phyloP scores from a whole-genome alignment of 2,113 vertebrate species.

The Neoarius graeffei region DNA sequence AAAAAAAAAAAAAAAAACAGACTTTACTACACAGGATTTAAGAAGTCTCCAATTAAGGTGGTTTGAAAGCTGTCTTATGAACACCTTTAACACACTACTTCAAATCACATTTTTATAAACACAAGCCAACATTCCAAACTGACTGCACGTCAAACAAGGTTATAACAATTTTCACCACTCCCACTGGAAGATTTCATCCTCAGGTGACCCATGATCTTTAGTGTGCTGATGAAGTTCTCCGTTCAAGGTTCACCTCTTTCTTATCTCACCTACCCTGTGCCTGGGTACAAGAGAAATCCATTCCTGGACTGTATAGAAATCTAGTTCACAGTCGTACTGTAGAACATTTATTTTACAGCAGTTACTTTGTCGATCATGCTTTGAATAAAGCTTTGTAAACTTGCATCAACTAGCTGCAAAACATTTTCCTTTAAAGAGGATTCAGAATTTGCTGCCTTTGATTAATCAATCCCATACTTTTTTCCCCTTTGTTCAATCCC shows the following conservation, averaged over 20 bases:
- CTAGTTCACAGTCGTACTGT: neutral
- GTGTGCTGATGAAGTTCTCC: neutral
- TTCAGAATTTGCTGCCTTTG: neutral
- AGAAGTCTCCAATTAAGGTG: neutral
- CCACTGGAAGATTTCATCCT: neutral
- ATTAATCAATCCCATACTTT: neutral
- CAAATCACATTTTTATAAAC: neutral
- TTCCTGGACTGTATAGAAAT: neutral
- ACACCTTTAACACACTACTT: neutral
- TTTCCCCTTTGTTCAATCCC: neutral
- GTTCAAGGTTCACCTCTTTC: neutral
- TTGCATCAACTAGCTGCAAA: neutral
- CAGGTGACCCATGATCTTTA: constrained; percentile 7
- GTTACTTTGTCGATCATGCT: neutral
- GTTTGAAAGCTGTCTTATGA: neutral
- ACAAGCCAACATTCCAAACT: neutral
- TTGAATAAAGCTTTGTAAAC: neutral
- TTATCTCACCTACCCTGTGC: neutral
- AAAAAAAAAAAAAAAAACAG: neutral
- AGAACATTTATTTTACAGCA: neutral
- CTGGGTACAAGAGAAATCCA: neutral
- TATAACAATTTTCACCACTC: neutral
- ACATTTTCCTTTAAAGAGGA: neutral
- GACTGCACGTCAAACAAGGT: neutral
- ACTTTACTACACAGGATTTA: neutral